Evolutionary conservation across 2,888 invertebrate genomes (phyloP).

Genomic region (Dryomyza anilis): DNA sequence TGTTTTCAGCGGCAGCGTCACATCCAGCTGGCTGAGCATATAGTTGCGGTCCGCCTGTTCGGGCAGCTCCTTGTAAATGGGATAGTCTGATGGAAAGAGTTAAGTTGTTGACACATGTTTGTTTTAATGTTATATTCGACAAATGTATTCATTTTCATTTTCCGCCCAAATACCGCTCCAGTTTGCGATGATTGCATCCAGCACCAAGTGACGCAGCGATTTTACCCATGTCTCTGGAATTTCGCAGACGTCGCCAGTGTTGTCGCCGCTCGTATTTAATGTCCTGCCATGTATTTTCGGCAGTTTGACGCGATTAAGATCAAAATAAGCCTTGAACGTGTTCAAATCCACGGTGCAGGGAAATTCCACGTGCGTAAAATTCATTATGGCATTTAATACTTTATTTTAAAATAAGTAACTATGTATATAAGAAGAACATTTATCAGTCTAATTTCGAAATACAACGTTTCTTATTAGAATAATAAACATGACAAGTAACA

Average conservation of each 20-base stretch:
- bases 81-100: constrained; percentile 48
- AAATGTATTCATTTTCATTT: neutral
- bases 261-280: constrained; percentile 27
- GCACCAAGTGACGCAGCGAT: constrained; percentile 53
- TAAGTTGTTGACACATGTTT: constrained; percentile 1
- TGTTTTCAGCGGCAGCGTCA: constrained; percentile 53
- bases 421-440: too few relatives aligned
- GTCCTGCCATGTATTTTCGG: constrained; percentile 44
- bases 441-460: too few relatives aligned
- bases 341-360: constrained; percentile 57
- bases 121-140: neutral
- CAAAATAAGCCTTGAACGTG: constrained; percentile 57
- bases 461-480: too few relatives aligned
- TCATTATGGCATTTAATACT: too few relatives aligned
- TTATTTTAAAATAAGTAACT: too few relatives aligned
- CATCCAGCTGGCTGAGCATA: constrained; percentile 54
- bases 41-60: constrained; percentile 57
- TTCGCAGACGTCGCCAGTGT: constrained; percentile 34
- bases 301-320: constrained; percentile 42
- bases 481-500: neutral
- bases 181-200: constrained; percentile 55
- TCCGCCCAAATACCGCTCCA: constrained; percentile 53
- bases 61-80: constrained; percentile 50
- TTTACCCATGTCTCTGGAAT: constrained; percentile 40
- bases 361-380: constrained; percentile 53